Base-by-base conservation (phyloP, 2,888 invertebrate species). In the Ptilodon capucinus region DNA sequence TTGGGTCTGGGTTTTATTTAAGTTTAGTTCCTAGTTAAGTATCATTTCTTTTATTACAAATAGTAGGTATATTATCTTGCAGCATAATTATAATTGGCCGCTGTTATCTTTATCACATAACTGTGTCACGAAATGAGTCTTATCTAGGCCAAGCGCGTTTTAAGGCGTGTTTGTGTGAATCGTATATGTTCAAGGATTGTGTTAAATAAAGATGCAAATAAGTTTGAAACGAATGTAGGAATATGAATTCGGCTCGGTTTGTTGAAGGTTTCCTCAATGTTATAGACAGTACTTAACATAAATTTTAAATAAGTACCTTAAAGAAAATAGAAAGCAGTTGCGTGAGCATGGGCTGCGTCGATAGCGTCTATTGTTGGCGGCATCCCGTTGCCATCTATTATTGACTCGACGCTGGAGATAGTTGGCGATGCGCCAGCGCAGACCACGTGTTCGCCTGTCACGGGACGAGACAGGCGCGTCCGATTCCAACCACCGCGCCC, bases 391-490 rank as follows among this genome's bases (percentile, higher is more conserved):
- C 83, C 83, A 75, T 87, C 91, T 91, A 91, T 91, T 90, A 91
- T 91, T 91, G 91, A 91, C 89, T 89, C 91, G 78, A 77, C 78
- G 86, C 88, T 91, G 90, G 91, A 91, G 89, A 89, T 88, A 78
- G 83, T 87, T 91, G 91, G 91, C 90, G 59, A 21, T 66, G 78
- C 78, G 89, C 91, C 91, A 91, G 82, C 76, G 74, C 73, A 74
- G 68, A 84, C 91, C 91, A 90, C 90, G 91, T 91, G 90, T 76
- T 79, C 70, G 58, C 68, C 71, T 79, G 85, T 90, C 91, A 91
- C 86, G 88, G 79, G 88, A 84, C 82, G 73, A 71, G 66, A 74
- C 81, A 72, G 77, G 77, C 80, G 75, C 73, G 71, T 64, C 50
- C 44, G 71, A 68, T 67, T 61, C 71, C 56, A 59, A 58, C 73